Conservation (phyloP, 1,140 invertebrate species). For the Himalopsyche phryganea region DNA sequence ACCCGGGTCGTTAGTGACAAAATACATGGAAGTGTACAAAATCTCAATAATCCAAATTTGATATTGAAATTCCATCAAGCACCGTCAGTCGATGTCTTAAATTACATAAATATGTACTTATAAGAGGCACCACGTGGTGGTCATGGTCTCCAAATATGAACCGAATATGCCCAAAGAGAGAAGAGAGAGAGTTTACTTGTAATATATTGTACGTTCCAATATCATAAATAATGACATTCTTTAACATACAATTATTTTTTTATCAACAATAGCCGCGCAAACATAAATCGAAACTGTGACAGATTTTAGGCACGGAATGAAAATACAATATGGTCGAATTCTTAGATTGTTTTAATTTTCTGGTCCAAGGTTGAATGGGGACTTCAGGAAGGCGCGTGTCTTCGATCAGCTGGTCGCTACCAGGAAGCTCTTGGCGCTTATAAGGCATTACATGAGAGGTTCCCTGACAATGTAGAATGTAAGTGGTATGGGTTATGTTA, state of each 20-base stretch:
- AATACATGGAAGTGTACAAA: too few relatives aligned
- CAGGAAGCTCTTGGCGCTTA: slow-evolving; percentile 47
- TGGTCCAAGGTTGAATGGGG: slow-evolving; percentile 45
- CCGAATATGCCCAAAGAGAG: background rate
- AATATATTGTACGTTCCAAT: too few relatives aligned
- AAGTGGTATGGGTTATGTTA: slow-evolving; percentile 24
- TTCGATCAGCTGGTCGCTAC: slow-evolving; percentile 47
- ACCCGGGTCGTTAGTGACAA: too few relatives aligned
- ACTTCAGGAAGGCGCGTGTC: slow-evolving; percentile 45
- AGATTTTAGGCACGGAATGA: too few relatives aligned
- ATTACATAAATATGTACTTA: too few relatives aligned
- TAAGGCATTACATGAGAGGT: slow-evolving; percentile 46
- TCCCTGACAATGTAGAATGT: slow-evolving; percentile 51
- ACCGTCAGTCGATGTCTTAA: too few relatives aligned
- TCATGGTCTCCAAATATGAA: background rate
- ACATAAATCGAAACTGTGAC: background rate
- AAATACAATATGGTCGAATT: too few relatives aligned
- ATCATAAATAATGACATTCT: too few relatives aligned
- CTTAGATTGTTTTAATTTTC: background rate
- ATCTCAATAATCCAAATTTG: too few relatives aligned
- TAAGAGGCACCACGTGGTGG: background rate
- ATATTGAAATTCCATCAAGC: too few relatives aligned
- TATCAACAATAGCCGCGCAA: background rate
- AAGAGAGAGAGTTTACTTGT: background rate
- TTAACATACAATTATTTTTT: background rate